Evolutionary conservation across 2,797 vertebrate genomes (phyloP), one percentile per base, ranked within the genome.

Genomic region (Sebastes kiyomatsui): DNA sequence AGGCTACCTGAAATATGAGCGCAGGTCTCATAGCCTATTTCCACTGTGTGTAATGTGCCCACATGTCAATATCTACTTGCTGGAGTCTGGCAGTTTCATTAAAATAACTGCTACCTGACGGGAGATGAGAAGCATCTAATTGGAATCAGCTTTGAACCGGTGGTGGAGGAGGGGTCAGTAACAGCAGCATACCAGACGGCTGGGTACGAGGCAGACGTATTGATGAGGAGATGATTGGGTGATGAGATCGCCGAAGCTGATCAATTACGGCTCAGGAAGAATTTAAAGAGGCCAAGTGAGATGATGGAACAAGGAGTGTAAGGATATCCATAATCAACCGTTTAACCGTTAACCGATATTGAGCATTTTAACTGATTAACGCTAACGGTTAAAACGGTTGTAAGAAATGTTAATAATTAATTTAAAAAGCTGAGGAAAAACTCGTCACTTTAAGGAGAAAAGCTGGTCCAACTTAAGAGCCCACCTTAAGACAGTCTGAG

Each of bases 101-200:
- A 58, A 60, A 77, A 54, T 54, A 20, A 11, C 30, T 23, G 33
- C 52, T 71, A 28, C 79, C 69, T 32, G 66, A 80, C 42, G 10
- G 49, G 38, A 71, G 32, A 75, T 25, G 42, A 72, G 80, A 68
- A 60, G 54, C 7, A 13, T 59, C 60, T 86, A 68, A 82, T 79
- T 81, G 68, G 65, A 88, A 25, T 64, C 42, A 25, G 59, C 66
- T 83, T 54, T 62, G 25, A 73, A 22, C n/a, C 14, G 6, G 7
- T 42, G 76, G 11, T 49, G 12, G 77, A 46, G 20, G 13, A 52
- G 18, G 23, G 55, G 23, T 77, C 25, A 60, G 52, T 70, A 76
- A 75, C 4, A 64, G 61, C 64, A 67, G 46, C 46, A 18, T 13
- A 10, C 12, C 22, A 74, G 66, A 66, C 8, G 4, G 35, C n/a